Evolutionary conservation across 2,888 invertebrate species (phyloP), one percentile per base, ranked within the genome.

Genomic region (Physocephala rufipes): DNA sequence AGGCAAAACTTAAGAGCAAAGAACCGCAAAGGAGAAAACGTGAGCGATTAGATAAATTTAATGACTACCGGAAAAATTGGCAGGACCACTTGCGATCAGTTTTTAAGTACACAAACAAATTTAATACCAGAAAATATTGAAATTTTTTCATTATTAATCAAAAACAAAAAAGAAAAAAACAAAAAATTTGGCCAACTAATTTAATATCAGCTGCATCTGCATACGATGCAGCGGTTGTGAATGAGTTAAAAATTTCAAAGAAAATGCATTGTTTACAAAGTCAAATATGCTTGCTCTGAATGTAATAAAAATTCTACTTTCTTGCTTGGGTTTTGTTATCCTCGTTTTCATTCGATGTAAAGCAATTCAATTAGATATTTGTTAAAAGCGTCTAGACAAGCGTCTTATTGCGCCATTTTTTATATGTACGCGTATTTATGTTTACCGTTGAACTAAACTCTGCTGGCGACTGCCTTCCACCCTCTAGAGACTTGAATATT

Each of bases 391-490:
- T 58, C 58, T 58, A 58, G 58, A 58, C 58, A 26, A 24, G 3
- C 19, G 19, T 58, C 58, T 58, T 13, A 26, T 58, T 58, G 58
- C 58, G 58, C 58, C 58, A 58, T 58, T 58, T 58, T 55, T 7
- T 55, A 2, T 55, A 21, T 55, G 21, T 55, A 5, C 21, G 4
- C 51, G 5, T 53, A 53, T 53, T 53, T n/a, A 36, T 21, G 24
- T 53, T 53, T 53, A 28, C 58, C 24, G 58, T 28, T 26, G 58
- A 26, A 7, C 36, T 58, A 15, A 15, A 24, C 12, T 24, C 58
- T 5, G 58, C 58, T 58, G 58, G 15, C 12, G 58, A 24, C 15
- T 13, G 1, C 53, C 53, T 58, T 24, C 26, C 4, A 15, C 2
- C 19, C 55, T 19, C 21, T 26, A 55, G 55, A 21, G 55, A n/a